phyloP scores from a whole-genome alignment of 2,797 vertebrate genomes.

The Odontamblyopus lacepedii region DNA sequence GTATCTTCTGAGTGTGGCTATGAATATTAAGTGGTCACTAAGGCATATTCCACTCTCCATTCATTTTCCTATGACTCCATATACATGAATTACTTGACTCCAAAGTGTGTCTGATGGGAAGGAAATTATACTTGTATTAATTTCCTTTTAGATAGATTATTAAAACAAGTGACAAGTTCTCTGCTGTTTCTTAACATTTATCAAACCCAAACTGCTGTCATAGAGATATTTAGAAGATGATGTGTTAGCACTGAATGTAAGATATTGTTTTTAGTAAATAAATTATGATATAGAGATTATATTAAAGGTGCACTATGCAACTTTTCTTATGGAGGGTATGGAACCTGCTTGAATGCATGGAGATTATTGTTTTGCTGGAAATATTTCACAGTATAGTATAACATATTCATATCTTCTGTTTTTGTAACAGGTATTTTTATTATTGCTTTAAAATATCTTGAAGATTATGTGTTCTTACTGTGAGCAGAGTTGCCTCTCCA shows the following conservation, averaged over 20 bases:
- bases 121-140: slow-evolving; percentile 46
- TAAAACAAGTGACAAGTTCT: slow-evolving; percentile 17
- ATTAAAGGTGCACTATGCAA: slow-evolving; percentile 7
- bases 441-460: no score
- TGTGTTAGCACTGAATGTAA: slow-evolving; percentile 31
- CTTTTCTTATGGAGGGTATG: no score
- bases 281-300: slow-evolving; percentile 11
- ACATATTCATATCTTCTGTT: no score
- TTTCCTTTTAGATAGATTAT: slow-evolving; percentile 48
- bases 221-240: slow-evolving; percentile 29
- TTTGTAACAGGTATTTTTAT: no score
- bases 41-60: slow-evolving; percentile 36
- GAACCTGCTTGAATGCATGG: no score
- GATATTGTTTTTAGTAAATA: slow-evolving; percentile 34
- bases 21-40: slow-evolving; percentile 31
- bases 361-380: no score
- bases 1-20: slow-evolving; percentile 32
- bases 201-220: slow-evolving; percentile 27
- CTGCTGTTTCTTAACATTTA: slow-evolving; percentile 27
- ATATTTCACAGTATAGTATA: no score
- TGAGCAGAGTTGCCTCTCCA: no score
- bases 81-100: slow-evolving; percentile 67
- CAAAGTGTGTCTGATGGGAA: slow-evolving; percentile 50
- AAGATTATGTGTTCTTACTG: no score
- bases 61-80: slow-evolving; percentile 63